A percentile compares a stretch with the other conserved stretches of the same genome.
These are phyloP conservation scores for Pionites leucogaster DNA, from an alignment of 2,113 vertebrate genomes.

Conservation along the genomic window DNA sequence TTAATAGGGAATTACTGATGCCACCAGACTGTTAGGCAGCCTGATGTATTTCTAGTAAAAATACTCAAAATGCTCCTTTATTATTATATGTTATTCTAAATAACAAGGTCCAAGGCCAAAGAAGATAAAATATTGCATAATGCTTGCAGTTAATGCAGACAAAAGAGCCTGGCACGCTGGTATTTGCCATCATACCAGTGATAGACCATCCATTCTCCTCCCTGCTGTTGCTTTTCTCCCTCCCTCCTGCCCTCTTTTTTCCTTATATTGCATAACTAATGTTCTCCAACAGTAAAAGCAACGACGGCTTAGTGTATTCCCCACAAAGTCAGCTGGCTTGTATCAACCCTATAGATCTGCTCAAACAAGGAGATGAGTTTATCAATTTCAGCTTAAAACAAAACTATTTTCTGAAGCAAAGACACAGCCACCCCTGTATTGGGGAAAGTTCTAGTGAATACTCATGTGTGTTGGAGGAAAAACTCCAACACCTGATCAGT, in stretches of 20 bases:
- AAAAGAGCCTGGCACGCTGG: background rate
- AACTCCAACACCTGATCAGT: accelerated
- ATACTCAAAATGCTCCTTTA: background rate
- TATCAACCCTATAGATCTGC: background rate
- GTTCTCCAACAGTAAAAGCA: background rate
- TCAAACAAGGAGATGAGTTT: background rate
- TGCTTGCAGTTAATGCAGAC: background rate
- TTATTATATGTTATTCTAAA: background rate
- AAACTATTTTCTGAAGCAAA: background rate
- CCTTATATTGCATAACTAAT: accelerated
- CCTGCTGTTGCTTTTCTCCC: background rate
- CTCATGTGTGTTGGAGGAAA: background rate
- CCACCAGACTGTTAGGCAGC: constrained; percentile 37
- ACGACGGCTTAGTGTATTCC: accelerated
- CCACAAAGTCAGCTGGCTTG: background rate
- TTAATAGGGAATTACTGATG: constrained; percentile 75
- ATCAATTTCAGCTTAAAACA: background rate
- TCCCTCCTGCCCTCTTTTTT: background rate
- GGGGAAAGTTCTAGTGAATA: background rate
- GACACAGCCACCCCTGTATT: accelerated
- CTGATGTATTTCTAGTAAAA: constrained; percentile 34
- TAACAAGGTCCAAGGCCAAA: background rate
- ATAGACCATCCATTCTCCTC: background rate
- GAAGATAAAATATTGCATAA: background rate
- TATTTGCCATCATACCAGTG: background rate